Conservation (phyloP, 1,140 invertebrate genomes). For the Cheumatopsyche charites region DNA sequence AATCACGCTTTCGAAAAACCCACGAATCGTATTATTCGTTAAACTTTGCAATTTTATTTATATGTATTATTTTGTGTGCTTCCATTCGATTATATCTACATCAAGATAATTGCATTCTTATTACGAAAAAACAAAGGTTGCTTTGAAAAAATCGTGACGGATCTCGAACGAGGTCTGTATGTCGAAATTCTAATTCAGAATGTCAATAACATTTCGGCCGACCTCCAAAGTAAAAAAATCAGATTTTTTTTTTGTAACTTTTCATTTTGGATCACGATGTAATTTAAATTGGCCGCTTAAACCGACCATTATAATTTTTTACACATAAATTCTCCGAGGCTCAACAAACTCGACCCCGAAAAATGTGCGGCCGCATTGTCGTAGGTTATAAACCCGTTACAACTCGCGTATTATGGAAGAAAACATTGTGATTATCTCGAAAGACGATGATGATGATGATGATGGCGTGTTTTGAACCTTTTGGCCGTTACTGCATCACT, state of each 20-base stretch:
- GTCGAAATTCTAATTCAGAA: conserved; percentile 20
- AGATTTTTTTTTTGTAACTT: not conserved
- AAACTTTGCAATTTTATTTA: not conserved
- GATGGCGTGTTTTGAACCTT: not conserved
- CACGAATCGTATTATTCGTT: not conserved
- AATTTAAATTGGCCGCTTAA: conserved; percentile 18
- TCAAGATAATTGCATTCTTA: too few relatives aligned
- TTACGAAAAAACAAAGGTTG: not conserved
- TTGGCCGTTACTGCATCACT: not conserved
- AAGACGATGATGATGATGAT: not conserved
- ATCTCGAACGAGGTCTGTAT: conserved; percentile 23
- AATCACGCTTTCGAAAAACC: conserved; percentile 5
- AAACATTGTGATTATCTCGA: conserved; percentile 9
- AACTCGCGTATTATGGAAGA: not conserved
- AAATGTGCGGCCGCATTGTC: conserved; percentile 8
- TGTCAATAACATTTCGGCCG: conserved; percentile 30
- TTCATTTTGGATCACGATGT: conserved; percentile 13
- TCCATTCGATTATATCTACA: too few relatives aligned
- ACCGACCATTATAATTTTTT: conserved; percentile 26
- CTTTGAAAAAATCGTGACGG: conserved; percentile 14
- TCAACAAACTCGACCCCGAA: conserved; percentile 16
- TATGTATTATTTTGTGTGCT: too few relatives aligned
- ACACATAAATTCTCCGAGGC: conserved; percentile 14
- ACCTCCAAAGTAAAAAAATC: conserved; percentile 12
- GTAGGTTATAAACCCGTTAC: conserved; percentile 33